Conservation (phyloP, 1,140 invertebrate species). For the Drosophila lowei region DNA sequence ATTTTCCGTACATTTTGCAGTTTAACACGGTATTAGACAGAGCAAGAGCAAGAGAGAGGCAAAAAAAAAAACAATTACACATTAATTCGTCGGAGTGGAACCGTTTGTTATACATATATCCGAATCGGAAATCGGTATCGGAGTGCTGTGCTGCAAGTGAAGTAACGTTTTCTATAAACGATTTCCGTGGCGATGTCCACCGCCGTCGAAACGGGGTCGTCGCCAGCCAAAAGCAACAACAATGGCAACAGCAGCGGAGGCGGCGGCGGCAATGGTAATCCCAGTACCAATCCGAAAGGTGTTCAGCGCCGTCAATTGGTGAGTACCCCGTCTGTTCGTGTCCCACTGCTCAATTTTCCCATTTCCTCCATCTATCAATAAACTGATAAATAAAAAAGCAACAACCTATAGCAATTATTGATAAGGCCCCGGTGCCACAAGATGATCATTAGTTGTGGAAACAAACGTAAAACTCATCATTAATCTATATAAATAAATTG, state of each 20-base stretch:
- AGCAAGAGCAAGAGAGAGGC: not conserved
- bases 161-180: conserved; percentile 36
- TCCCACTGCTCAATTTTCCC: not conserved
- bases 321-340: conserved; percentile 44
- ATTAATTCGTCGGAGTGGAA: conserved; percentile 30
- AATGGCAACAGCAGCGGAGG: conserved; percentile 39
- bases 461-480: conserved; percentile 67
- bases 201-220: conserved; percentile 82
- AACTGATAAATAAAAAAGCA: conserved; percentile 29
- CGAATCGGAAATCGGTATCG: not conserved
- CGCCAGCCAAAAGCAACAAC: conserved; percentile 79
- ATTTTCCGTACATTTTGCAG: conserved; percentile 36
- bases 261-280: conserved; percentile 58
- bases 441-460: conserved; percentile 40
- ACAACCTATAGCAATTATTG: conserved; percentile 21
- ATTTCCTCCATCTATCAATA: conserved; percentile 23
- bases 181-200: conserved; percentile 76
- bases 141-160: conserved; percentile 29
- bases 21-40: conserved; percentile 40
- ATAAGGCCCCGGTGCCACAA: conserved; percentile 35
- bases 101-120: conserved; percentile 13
- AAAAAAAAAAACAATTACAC: conserved; percentile 10
- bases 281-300: conserved; percentile 76
- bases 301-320: conserved; percentile 82
- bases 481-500: conserved; percentile 74